Evolutionary conservation across 2,888 invertebrate species (phyloP).

Genomic region (Rhyacophila evoluta): DNA sequence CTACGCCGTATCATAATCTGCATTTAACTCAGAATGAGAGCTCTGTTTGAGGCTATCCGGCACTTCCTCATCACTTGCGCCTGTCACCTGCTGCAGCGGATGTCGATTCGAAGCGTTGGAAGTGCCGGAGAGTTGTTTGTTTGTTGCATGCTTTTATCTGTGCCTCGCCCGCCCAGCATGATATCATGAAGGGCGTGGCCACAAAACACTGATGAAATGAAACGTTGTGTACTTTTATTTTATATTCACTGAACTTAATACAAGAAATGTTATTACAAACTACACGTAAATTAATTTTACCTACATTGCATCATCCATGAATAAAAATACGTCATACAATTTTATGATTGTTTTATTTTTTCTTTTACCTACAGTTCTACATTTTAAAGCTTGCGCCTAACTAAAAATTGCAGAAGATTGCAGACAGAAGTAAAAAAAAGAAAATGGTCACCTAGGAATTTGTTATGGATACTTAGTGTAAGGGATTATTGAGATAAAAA

Average conservation of each 20-base stretch:
- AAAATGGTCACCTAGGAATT: too few species aligned
- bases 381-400: too few species aligned
- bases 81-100: neutral
- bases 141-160: neutral
- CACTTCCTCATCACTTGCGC: neutral
- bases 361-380: too few species aligned
- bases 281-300: conserved; percentile 52
- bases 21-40: conserved; percentile 51
- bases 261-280: conserved; percentile 53
- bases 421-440: too few species aligned
- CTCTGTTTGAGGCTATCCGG: neutral
- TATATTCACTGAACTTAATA: conserved; percentile 54
- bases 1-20: conserved; percentile 53
- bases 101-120: neutral
- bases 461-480: too few species aligned
- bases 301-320: conserved; percentile 55
- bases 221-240: conserved; percentile 53
- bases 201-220: conserved; percentile 26
- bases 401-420: too few species aligned
- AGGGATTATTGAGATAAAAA: too few species aligned
- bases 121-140: neutral
- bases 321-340: conserved; percentile 50
- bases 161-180: neutral
- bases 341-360: conserved; percentile 41
- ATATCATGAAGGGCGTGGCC: neutral